Evolutionary conservation across 2,113 vertebrate species (phyloP), one percentile per base, ranked within the genome.

Genomic region (Myxocyprinus asiaticus): DNA sequence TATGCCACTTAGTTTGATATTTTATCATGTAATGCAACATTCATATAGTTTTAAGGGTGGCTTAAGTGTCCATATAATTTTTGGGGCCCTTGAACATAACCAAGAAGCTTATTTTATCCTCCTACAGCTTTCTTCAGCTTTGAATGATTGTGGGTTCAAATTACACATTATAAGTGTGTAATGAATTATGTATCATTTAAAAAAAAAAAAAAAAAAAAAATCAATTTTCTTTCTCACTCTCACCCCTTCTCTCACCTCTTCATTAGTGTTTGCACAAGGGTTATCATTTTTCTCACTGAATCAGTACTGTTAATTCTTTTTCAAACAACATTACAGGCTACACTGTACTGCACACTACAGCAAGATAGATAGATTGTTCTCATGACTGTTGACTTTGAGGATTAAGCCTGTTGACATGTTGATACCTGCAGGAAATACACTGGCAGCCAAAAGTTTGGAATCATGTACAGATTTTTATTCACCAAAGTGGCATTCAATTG

Each of bases 371-470:
- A 4, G 8, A 43, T 43, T n/a, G 8, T 56, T 56, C 68, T 59
- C 69, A 56, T 6, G 8, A 17, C 43, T 59, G 53, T 72, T 17
- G 9, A 59, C 44, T 72, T 56, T 45, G 53, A 58, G 55, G 69
- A 72, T 72, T 72, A 11, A 17, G 59, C 42, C 69, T 72, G 69
- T 58, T 59, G 69, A 45, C 55, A 59, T 59, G 55, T 59, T 59
- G n/a, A 72, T 72, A 47, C 55, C n/a, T 58, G 55, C 47, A 4
- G 53, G n/a, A 72, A 72, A 12, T 45, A 45, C 47, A 17, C 50
- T 10, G 45, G 2, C 17, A 50, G 50, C n/a, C 17, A 8, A 33
- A 33, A 3, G 22, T 33, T 33, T 33, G 22, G 22, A 33, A 33
- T 33, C 1, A 33, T 33, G 22, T 33, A 33, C 22, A 33, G 22